These are phyloP conservation scores for Nomada hirtipes DNA, from an alignment of 2,888 invertebrate genomes.

Conservation along the genomic window DNA sequence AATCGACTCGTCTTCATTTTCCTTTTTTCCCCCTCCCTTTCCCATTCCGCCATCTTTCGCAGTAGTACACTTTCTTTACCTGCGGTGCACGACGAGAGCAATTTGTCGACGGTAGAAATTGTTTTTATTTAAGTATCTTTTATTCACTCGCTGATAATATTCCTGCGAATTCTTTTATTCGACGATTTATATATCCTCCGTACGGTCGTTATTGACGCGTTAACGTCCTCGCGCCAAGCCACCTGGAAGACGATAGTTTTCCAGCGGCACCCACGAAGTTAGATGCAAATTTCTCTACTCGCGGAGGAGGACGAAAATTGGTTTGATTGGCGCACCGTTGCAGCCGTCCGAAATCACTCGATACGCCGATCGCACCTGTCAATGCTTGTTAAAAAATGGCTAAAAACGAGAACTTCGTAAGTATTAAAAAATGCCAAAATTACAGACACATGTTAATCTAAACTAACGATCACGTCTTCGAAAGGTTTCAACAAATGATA, in stretches of 20 bases:
- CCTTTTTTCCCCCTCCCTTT: too few species aligned
- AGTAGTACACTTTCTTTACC: background rate
- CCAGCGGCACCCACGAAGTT: slow-evolving; percentile 21
- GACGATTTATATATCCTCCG: background rate
- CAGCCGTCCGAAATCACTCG: slow-evolving; percentile 15
- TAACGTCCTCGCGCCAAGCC: slow-evolving; percentile 29
- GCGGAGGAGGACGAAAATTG: slow-evolving; percentile 43
- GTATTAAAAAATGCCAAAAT: too few species aligned
- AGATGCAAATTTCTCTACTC: slow-evolving; percentile 39
- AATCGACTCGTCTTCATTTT: slow-evolving; percentile 12
- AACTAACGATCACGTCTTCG: background rate
- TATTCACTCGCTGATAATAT: too few species aligned
- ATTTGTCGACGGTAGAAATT: background rate
- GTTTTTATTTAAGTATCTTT: background rate
- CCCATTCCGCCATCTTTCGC: background rate
- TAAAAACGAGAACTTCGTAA: background rate
- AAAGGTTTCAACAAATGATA: background rate
- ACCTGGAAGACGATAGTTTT: slow-evolving; percentile 49
- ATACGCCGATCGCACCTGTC: slow-evolving; percentile 33
- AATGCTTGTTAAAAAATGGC: slow-evolving; percentile 21
- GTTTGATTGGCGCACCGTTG: slow-evolving; percentile 41
- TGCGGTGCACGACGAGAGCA: too few species aligned
- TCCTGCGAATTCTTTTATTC: background rate
- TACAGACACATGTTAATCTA: background rate
- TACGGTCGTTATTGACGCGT: slow-evolving; percentile 47